Percentiles rank a stretch among this genome's conserved stretches.
phyloP scores from a whole-genome alignment of 2,113 vertebrate species.

The Anser cygnoides region DNA sequence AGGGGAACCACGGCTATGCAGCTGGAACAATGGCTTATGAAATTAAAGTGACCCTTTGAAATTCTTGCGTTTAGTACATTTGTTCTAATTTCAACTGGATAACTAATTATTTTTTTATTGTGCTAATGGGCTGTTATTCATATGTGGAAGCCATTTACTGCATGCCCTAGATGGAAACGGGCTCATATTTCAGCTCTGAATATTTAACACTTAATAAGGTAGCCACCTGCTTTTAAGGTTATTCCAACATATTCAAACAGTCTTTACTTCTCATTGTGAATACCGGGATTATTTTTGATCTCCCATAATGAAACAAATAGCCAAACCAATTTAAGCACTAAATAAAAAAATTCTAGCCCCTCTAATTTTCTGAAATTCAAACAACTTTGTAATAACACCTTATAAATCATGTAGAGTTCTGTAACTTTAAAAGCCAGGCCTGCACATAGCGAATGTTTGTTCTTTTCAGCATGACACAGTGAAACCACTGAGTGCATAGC shows the following conservation, averaged over 20 bases:
- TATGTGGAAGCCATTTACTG: constrained; percentile 61
- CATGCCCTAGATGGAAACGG: constrained; percentile 20
- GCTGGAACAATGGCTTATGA: not conserved
- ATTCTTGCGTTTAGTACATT: not conserved
- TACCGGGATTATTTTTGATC: constrained; percentile 24
- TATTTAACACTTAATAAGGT: constrained; percentile 68
- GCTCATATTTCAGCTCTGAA: constrained; percentile 34
- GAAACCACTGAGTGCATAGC: not conserved
- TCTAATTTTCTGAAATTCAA: constrained; percentile 4
- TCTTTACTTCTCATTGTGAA: not conserved
- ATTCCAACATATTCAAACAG: not conserved
- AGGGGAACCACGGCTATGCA: not conserved
- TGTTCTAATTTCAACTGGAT: constrained; percentile 31
- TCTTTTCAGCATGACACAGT: not conserved
- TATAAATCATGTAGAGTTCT: not conserved
- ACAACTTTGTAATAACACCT: not conserved
- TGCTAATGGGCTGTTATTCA: constrained; percentile 54
- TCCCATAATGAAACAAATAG: constrained; percentile 39
- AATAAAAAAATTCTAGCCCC: not conserved
- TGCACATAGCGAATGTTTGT: not conserved
- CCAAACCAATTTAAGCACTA: not conserved
- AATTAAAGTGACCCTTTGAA: not conserved
- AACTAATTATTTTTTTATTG: constrained; percentile 31
- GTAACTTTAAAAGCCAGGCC: constrained; percentile 9
- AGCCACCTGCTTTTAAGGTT: constrained; percentile 68